phyloP scores from a whole-genome alignment of 2,888 invertebrate genomes.

The Allygus modestus region DNA sequence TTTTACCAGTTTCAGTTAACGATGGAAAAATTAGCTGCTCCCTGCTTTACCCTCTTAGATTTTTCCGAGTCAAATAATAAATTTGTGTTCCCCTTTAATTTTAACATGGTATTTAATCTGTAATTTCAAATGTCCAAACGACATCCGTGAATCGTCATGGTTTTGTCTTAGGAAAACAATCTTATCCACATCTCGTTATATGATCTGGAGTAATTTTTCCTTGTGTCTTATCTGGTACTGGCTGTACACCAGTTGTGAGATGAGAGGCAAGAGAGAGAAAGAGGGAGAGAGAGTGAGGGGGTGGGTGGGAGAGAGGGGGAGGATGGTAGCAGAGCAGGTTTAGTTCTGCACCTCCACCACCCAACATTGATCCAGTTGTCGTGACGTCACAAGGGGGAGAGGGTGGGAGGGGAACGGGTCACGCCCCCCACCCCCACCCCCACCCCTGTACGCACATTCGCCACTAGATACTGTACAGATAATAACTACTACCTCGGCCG shows the following conservation, averaged over 20 bases:
- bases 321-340: constrained; percentile 69
- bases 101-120: no score
- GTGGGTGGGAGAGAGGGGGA: constrained; percentile 50
- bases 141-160: neutral
- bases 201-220: constrained; percentile 28
- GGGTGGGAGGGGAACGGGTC: constrained; percentile 56
- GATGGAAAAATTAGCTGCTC: no score
- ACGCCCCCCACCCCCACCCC: constrained; percentile 68
- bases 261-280: constrained; percentile 28
- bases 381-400: constrained; percentile 61
- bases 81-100: no score
- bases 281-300: constrained; percentile 1
- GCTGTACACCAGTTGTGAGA: constrained; percentile 27
- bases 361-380: constrained; percentile 60
- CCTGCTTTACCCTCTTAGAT: no score
- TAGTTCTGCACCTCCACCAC: constrained; percentile 73
- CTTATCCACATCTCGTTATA: no score
- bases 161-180: neutral
- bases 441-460: constrained; percentile 65
- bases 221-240: constrained; percentile 18
- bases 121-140: no score
- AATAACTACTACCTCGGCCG: constrained; percentile 31
- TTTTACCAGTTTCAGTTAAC: no score
- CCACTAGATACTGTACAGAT: constrained; percentile 56
- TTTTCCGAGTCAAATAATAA: no score